Conservation (phyloP, 2,797 vertebrate species). For the Heteromormyrus szaboi region DNA sequence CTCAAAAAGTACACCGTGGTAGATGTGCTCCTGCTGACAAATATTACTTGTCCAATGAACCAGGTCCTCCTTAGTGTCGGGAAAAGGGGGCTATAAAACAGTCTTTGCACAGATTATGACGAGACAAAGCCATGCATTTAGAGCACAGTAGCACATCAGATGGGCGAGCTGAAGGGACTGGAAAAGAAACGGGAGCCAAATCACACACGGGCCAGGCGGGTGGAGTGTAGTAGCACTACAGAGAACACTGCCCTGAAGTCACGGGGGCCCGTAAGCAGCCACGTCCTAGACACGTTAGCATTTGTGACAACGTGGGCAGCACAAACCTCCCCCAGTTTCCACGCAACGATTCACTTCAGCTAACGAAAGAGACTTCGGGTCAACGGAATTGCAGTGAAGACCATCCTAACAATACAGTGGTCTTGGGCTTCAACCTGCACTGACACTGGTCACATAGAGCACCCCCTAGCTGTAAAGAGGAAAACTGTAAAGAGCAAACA, state of each 20-base stretch:
- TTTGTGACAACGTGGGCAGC: neutral
- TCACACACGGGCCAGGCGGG: neutral
- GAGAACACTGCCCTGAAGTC: neutral
- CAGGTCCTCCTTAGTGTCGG: neutral
- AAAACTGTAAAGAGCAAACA: neutral
- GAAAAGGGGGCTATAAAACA: neutral
- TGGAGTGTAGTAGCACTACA: neutral
- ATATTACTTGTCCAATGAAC: neutral
- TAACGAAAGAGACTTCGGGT: neutral
- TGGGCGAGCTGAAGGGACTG: neutral
- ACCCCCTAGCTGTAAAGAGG: no score
- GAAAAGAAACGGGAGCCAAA: neutral
- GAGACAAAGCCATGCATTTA: neutral
- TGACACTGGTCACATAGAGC: neutral
- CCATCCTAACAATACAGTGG: neutral
- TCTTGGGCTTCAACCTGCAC: neutral
- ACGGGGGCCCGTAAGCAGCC: neutral
- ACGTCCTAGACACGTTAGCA: neutral
- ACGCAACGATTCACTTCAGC: no score
- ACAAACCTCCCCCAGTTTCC: neutral
- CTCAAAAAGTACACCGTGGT: neutral
- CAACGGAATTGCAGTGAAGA: neutral
- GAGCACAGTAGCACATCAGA: neutral
- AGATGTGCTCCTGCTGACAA: neutral
- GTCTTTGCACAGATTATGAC: neutral